Conservation (phyloP, 2,797 vertebrate species). For the Acanthurus lineatus region DNA sequence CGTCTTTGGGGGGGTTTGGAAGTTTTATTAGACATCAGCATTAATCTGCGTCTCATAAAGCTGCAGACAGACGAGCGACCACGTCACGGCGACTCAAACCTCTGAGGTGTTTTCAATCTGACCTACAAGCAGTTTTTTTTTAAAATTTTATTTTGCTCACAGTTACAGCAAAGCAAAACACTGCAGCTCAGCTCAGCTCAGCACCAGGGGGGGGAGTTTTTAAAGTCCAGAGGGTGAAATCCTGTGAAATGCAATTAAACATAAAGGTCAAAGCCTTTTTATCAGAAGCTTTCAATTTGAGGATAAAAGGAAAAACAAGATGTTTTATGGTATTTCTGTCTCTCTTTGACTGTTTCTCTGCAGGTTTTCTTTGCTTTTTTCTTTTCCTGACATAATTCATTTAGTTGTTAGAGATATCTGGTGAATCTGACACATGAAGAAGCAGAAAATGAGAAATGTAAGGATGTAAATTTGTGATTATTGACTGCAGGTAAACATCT, state of each 20-base stretch:
- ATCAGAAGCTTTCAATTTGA: neutral
- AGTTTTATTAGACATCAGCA: neutral
- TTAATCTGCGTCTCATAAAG: too few species aligned
- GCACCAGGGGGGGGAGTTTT: neutral
- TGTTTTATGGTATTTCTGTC: neutral
- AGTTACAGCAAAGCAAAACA: neutral
- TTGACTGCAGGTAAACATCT: too few species aligned
- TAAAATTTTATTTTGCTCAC: neutral
- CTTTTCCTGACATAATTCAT: too few species aligned
- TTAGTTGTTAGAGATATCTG: too few species aligned
- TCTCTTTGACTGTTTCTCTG: too few species aligned
- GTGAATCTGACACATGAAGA: too few species aligned
- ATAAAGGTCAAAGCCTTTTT: neutral
- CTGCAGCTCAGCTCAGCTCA: neutral
- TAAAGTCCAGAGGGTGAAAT: neutral
- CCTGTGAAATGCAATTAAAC: constrained; percentile 6
- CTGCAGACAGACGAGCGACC: too few species aligned
- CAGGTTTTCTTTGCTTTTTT: too few species aligned
- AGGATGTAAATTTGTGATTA: too few species aligned
- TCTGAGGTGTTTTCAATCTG: constrained; percentile 7
- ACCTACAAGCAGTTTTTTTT: constrained; percentile 4
- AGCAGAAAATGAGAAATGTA: too few species aligned
- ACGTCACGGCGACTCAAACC: too few species aligned
- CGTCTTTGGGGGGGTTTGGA: neutral
- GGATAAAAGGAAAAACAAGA: neutral